A percentile compares a stretch with the other conserved stretches of the same genome.
phyloP scores from a whole-genome alignment of 2,888 invertebrate genomes.

The Eudasyphora cyanicolor region DNA sequence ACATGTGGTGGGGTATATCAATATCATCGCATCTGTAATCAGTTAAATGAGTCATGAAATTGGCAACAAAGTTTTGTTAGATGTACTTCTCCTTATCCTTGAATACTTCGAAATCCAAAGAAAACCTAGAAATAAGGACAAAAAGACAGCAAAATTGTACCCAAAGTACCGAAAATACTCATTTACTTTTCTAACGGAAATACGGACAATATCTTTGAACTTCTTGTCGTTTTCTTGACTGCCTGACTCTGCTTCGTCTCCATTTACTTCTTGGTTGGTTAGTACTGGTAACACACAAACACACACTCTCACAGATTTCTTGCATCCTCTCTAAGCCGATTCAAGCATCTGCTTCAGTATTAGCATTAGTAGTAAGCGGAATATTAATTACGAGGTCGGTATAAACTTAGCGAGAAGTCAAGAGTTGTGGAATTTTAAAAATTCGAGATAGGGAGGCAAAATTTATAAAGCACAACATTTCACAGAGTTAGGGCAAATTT shows the following conservation, averaged over 20 bases:
- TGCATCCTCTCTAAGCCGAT: neutral
- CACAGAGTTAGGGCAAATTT: too few species aligned
- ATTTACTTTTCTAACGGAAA: constrained; percentile 56
- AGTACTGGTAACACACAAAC: neutral
- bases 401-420: too few species aligned
- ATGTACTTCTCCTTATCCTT: constrained; percentile 18
- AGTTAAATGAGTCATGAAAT: constrained; percentile 69
- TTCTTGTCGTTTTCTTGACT: neutral
- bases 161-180: constrained; percentile 8
- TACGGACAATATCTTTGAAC: constrained; percentile 49
- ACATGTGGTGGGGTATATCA: constrained; percentile 20
- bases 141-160: neutral
- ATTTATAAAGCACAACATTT: too few species aligned
- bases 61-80: constrained; percentile 64
- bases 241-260: neutral
- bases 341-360: neutral
- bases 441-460: too few species aligned
- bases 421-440: too few species aligned
- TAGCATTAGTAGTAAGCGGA: neutral
- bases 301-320: neutral
- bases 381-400: neutral
- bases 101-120: neutral
- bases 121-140: neutral
- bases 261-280: constrained; percentile 4
- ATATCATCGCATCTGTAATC: constrained; percentile 61